Conservation (phyloP, 2,797 vertebrate species). For the Pangasius larnaudii region DNA sequence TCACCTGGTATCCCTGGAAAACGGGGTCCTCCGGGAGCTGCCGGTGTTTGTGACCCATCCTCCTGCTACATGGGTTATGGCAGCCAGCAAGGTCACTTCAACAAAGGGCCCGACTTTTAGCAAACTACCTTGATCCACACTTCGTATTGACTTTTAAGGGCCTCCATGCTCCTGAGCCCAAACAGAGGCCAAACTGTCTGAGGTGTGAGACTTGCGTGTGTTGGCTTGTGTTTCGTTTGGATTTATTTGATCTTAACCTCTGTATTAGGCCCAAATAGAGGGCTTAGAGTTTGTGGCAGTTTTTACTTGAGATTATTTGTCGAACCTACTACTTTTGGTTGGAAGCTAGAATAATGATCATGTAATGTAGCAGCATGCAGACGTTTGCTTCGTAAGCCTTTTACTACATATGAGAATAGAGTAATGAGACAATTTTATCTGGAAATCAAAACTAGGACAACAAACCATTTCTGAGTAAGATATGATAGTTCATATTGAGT, state of each 20-base stretch:
- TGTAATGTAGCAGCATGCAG: not conserved
- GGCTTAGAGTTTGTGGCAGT: not conserved
- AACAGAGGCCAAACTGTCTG: not conserved
- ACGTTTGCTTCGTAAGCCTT: not conserved
- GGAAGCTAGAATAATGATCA: not conserved
- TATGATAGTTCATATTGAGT: not conserved
- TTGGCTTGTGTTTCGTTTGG: not conserved
- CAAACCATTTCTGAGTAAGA: not conserved
- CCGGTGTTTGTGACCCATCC: slow-evolving; percentile 67
- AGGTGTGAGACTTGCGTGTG: not conserved
- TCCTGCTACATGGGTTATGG: slow-evolving; percentile 67
- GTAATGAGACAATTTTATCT: not conserved
- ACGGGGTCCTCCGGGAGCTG: slow-evolving; percentile 63
- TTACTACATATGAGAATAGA: not conserved
- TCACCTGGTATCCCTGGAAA: slow-evolving; percentile 66
- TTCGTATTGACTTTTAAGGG: slow-evolving; percentile 27
- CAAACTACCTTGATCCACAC: not conserved
- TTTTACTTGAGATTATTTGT: slow-evolving; percentile 10
- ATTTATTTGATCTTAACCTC: not conserved
- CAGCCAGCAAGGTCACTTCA: slow-evolving; percentile 60
- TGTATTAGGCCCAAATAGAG: not conserved
- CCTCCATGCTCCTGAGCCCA: not conserved
- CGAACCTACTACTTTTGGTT: not conserved
- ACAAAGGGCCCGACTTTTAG: slow-evolving; percentile 72
- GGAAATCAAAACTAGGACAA: not conserved